phyloP scores from a whole-genome alignment of 1,140 invertebrate genomes.

The Tetramorium simillimum region DNA sequence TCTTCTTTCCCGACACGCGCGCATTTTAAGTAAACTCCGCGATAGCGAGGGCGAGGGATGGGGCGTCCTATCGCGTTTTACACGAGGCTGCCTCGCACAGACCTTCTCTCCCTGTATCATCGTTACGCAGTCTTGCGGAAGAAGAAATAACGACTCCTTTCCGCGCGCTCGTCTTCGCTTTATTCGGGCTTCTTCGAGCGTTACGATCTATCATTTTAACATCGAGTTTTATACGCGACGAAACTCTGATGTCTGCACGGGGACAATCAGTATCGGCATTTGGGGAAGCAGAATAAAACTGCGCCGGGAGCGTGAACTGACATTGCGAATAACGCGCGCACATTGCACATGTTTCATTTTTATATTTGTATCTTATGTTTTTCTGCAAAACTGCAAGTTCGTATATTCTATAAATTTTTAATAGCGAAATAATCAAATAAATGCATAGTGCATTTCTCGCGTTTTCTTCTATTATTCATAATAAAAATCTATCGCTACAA shows the following conservation, averaged over 20 bases:
- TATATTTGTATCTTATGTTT: background rate
- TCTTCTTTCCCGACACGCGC: slow-evolving; percentile 60
- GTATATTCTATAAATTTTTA: background rate
- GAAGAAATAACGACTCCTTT: slow-evolving; percentile 62
- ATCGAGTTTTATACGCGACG: slow-evolving; percentile 36
- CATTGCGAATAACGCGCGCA: background rate
- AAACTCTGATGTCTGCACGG: slow-evolving; percentile 13
- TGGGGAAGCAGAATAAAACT: slow-evolving; percentile 1
- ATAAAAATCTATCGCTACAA: background rate
- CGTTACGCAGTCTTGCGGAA: slow-evolving; percentile 60
- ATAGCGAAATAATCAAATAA: background rate
- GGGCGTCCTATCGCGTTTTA: slow-evolving; percentile 66
- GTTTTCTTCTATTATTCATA: background rate
- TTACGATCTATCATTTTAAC: slow-evolving; percentile 56
- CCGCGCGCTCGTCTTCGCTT: slow-evolving; percentile 40
- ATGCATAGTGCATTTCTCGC: background rate
- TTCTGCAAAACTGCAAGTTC: background rate
- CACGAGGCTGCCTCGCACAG: slow-evolving; percentile 55
- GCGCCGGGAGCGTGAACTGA: too few species aligned
- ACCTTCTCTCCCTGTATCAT: slow-evolving; percentile 49
- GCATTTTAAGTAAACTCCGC: slow-evolving; percentile 67
- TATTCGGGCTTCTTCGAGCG: slow-evolving; percentile 34
- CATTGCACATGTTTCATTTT: background rate
- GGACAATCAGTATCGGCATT: slow-evolving; percentile 25
- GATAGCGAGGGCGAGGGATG: background rate